A percentile compares a stretch with the other conserved stretches of the same genome.
phyloP scores from a whole-genome alignment of 2,888 invertebrate species.

The Drosophila paranaensis region DNA sequence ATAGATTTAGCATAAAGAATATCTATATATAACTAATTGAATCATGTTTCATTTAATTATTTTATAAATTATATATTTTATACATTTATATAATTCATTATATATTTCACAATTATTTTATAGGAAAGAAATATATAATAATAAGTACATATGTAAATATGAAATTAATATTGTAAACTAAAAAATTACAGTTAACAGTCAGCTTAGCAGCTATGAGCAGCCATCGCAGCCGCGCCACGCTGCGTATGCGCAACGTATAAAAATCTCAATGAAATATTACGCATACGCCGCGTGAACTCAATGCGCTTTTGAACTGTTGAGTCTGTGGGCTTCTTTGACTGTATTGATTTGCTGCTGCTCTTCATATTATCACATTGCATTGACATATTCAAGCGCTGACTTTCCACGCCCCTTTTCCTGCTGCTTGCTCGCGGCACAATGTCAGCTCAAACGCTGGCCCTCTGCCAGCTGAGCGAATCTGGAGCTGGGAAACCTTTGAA shows the following conservation, averaged over 20 bases:
- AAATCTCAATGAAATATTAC: conserved; percentile 10
- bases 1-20: not conserved
- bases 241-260: conserved; percentile 36
- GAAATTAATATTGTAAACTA: too few relatives aligned
- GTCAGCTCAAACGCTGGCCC: conserved; percentile 41
- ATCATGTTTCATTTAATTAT: too few relatives aligned
- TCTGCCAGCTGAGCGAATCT: conserved; percentile 2
- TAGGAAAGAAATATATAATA: too few relatives aligned
- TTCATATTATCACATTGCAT: conserved; percentile 57
- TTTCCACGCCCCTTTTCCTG: conserved; percentile 39
- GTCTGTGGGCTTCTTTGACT: not conserved
- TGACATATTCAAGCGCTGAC: conserved; percentile 66
- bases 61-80: too few relatives aligned
- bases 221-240: not conserved
- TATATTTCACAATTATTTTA: not conserved
- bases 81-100: not conserved
- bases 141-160: too few relatives aligned
- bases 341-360: conserved; percentile 53
- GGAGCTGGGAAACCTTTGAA: conserved; percentile 74
- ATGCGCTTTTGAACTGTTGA: conserved; percentile 17
- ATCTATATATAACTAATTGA: too few relatives aligned
- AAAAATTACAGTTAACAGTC: too few relatives aligned
- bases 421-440: conserved; percentile 45
- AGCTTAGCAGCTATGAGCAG: too few relatives aligned
- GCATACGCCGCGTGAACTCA: conserved; percentile 46